phyloP scores from a whole-genome alignment of 2,797 vertebrate species.

The Microctenopoma stevenorrisi region DNA sequence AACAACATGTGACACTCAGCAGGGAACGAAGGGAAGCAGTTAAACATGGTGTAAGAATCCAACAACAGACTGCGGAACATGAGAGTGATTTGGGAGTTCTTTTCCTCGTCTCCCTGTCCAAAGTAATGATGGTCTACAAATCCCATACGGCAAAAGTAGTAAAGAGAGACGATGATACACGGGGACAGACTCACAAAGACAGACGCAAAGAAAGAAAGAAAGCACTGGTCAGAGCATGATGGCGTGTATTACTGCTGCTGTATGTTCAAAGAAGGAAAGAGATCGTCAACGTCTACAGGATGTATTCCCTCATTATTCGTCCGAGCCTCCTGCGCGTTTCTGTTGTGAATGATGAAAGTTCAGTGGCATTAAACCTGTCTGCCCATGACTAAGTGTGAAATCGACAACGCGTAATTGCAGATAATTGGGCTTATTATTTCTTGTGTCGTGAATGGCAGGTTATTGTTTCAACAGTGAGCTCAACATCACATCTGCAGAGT shows the following conservation, averaged over 20 bases:
- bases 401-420: slow-evolving; percentile 33
- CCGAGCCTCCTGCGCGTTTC: too few relatives aligned
- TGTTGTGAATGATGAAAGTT: slow-evolving; percentile 39
- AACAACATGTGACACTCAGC: slow-evolving; percentile 21
- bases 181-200: slow-evolving; percentile 12
- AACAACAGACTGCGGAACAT: slow-evolving; percentile 35
- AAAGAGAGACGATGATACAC: slow-evolving; percentile 36
- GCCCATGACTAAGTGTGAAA: slow-evolving; percentile 39
- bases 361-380: slow-evolving; percentile 42
- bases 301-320: neutral
- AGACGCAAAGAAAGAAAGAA: neutral
- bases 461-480: slow-evolving; percentile 25
- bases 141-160: slow-evolving; percentile 45
- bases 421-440: slow-evolving; percentile 40
- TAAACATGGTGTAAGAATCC: slow-evolving; percentile 21
- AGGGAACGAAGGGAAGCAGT: slow-evolving; percentile 25
- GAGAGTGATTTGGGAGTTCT: slow-evolving; percentile 52
- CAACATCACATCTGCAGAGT: neutral
- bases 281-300: neutral
- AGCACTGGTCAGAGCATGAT: neutral
- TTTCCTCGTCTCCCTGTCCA: slow-evolving; percentile 49
- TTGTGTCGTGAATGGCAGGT: slow-evolving; percentile 16
- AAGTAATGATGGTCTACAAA: slow-evolving; percentile 49
- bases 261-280: neutral
- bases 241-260: neutral